A percentile compares a stretch with the other conserved stretches of the same genome.
Conservation (phyloP, 2,888 invertebrate species). For the Apotomis turbidana region DNA sequence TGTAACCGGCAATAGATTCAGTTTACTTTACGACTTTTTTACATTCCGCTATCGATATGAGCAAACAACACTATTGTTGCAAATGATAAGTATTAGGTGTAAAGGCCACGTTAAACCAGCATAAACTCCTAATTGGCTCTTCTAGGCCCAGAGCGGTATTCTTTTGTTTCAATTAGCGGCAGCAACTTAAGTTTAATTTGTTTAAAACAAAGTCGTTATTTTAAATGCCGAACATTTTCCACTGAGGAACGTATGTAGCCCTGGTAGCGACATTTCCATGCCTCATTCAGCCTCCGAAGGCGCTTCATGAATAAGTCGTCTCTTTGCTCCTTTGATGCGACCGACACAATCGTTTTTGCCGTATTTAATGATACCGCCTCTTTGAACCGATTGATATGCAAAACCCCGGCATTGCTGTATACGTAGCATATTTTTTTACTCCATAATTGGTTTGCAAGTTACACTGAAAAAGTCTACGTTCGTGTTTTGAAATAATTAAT, state of each 20-base stretch:
- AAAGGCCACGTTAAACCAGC: neutral
- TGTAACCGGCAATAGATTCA: too few relatives aligned
- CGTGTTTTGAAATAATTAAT: constrained; percentile 39
- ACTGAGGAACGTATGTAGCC: constrained; percentile 18
- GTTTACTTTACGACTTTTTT: too few relatives aligned
- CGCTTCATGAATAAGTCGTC: constrained; percentile 70
- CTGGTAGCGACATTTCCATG: constrained; percentile 44
- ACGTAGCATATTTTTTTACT: constrained; percentile 32
- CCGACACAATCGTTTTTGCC: constrained; percentile 46
- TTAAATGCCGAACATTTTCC: constrained; percentile 17
- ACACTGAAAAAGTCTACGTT: constrained; percentile 26
- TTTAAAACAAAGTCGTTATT: constrained; percentile 22
- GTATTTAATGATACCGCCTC: constrained; percentile 65
- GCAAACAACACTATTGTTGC: neutral
- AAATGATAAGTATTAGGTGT: neutral
- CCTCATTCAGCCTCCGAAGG: constrained; percentile 57
- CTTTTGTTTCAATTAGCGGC: constrained; percentile 3
- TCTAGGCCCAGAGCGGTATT: neutral
- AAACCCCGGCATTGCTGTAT: constrained; percentile 53
- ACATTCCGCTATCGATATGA: too few relatives aligned
- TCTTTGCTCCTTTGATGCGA: constrained; percentile 51
- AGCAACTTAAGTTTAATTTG: constrained; percentile 11
- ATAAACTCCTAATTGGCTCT: neutral
- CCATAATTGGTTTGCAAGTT: constrained; percentile 30
- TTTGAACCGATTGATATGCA: constrained; percentile 79